Conservation (phyloP, 1,140 invertebrate genomes). For the Mycetomoellerius zeteki region DNA sequence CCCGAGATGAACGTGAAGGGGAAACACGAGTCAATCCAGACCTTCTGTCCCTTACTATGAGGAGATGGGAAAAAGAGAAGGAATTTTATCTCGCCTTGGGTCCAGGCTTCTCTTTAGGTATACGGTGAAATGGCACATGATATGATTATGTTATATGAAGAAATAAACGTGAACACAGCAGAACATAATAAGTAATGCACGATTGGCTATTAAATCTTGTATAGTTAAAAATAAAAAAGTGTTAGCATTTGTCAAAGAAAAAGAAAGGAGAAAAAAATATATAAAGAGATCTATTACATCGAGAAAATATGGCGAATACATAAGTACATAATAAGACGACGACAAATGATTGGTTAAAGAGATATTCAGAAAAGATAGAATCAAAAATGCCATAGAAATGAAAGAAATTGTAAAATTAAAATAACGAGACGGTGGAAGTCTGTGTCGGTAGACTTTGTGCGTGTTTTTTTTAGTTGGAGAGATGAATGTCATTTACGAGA, state of each 20-base stretch:
- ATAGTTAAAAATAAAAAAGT: too few relatives aligned
- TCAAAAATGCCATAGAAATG: not conserved
- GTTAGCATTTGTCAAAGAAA: not conserved
- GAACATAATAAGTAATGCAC: not conserved
- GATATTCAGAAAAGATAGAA: not conserved
- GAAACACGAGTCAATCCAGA: constrained; percentile 63
- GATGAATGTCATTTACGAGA: not conserved
- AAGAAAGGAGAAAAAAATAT: not conserved
- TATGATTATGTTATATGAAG: constrained; percentile 19
- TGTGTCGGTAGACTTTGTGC: too few relatives aligned
- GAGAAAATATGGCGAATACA: not conserved
- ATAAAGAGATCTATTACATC: not conserved
- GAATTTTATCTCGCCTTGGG: constrained; percentile 54
- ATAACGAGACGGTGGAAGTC: not conserved
- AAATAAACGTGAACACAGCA: not conserved
- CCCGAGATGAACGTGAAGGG: constrained; percentile 59
- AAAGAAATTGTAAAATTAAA: not conserved
- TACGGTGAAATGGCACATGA: constrained; percentile 35
- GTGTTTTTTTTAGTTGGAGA: not conserved
- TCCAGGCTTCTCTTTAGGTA: constrained; percentile 14
- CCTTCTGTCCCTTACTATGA: constrained; percentile 13
- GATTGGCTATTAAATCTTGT: constrained; percentile 3
- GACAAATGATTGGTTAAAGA: not conserved
- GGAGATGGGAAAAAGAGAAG: not conserved
- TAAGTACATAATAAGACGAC: not conserved